Base-by-base conservation (phyloP, 37 sponge, comb jelly and placozoan genomes). In the Petrosia ficiformis region DNA sequence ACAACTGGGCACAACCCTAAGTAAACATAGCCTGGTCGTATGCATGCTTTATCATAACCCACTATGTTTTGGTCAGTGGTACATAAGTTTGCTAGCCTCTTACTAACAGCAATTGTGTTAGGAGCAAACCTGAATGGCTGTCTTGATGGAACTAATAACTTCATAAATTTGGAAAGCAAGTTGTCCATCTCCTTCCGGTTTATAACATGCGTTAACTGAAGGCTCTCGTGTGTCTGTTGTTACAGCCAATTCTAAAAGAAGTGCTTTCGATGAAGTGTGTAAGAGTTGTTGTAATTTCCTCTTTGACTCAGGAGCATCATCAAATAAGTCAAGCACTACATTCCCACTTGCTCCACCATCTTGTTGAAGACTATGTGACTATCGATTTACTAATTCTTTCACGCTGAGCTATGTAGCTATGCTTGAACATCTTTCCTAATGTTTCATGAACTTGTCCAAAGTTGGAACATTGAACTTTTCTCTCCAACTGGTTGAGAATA, bases 311-410 rank as follows among this genome's bases (percentile, higher is more conserved):
- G 74, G 75, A 38, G 67, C 69, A 77, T 77, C 78, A 39, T 42
- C 42, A 54, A 68, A 79, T 25, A 38, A 24, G 14, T 19, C 29
- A 30, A 71, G 64, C 44, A 80, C 38, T 39, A 21, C 72, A 64
- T 24, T 80, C 80, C 66, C 66, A 80, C 34, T 60, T 37, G 43
- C 65, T 61, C 80, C 80, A 80, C 80, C 80, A 80, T n/a, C 80
- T 36, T n/a, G 80, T 80, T 33, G 65, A 33, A 26, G 65, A 60
- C 26, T 79, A 79, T 6, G 68, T 30, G 33, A 14, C 44, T 2
- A 44, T 10, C 2, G 65, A 28, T 16, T 33, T 5, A 10, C 72
- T 64, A 34, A 72, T 80, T 19, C 42, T 41, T 0, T 56, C 68
- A 58, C 65, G 70, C 80, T 36, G 1, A n/a, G 72, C 8, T 41